These are phyloP conservation scores for Crematogaster levior DNA, from an alignment of 2,888 invertebrate genomes.

Conservation along the genomic window DNA sequence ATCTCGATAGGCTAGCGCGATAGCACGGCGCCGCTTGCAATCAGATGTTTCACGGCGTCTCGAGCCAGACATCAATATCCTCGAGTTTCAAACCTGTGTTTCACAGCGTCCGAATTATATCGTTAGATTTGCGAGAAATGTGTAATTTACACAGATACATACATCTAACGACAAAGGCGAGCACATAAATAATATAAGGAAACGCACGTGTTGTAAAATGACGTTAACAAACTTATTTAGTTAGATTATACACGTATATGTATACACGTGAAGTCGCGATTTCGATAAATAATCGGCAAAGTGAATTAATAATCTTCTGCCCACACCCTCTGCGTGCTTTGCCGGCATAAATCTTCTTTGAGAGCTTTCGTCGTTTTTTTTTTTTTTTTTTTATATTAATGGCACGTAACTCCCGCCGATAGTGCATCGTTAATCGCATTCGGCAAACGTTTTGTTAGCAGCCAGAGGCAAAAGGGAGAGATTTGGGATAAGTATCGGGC, in stretches of 20 bases:
- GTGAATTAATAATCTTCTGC: slow-evolving; percentile 25
- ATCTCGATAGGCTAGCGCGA: slow-evolving; percentile 63
- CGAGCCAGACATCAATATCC: slow-evolving; percentile 14
- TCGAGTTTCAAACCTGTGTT: background rate
- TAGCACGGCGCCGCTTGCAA: slow-evolving; percentile 65
- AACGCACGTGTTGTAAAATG: background rate
- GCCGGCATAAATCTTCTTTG: slow-evolving; percentile 36
- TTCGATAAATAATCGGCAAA: slow-evolving; percentile 30
- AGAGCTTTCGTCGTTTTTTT: slow-evolving; percentile 41
- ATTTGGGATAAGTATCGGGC: slow-evolving; percentile 61
- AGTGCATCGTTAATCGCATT: slow-evolving; percentile 56
- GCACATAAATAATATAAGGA: background rate
- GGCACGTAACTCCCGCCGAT: slow-evolving; percentile 30
- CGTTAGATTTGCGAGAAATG: background rate
- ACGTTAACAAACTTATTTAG: background rate
- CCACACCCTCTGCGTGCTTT: slow-evolving; percentile 31
- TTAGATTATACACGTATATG: background rate
- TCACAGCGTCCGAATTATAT: background rate
- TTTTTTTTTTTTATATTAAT: slow-evolving; percentile 1
- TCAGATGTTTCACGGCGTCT: slow-evolving; percentile 58
- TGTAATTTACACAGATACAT: background rate
- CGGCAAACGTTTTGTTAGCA: slow-evolving; percentile 44
- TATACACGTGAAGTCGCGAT: background rate
- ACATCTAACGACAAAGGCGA: background rate
- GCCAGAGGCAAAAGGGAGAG: slow-evolving; percentile 37